Base-by-base conservation (phyloP, 1,140 invertebrate species). In the Araneus ventricosus region DNA sequence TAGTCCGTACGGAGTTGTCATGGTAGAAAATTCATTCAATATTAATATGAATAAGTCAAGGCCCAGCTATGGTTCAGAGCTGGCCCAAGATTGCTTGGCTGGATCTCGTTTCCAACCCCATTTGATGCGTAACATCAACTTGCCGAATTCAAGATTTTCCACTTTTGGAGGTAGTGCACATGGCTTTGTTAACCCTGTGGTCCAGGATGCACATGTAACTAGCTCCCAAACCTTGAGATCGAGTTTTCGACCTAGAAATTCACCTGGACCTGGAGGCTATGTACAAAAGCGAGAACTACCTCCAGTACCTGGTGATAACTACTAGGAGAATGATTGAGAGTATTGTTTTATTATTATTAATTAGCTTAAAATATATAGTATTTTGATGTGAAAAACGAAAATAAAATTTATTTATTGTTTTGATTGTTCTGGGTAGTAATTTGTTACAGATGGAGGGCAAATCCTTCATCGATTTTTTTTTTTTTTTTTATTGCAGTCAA, bases 121-220 rank as follows among this genome's bases (percentile, higher is more conserved):
- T n/a, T 6, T 93, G 63, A 88, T 93, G 91, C 85, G 30, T n/a
- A 93, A 87, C 85, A 93, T 86, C 41, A 34, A 37, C 24, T 27
- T 93, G 22, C 92, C 92, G 20, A 88, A 80, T 82, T 67, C 86
- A 17, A 75, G 87, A 63, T 93, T 93, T 67, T 93, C 92, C 20
- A 93, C 92, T 37, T 93, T 93, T 82, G 92, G 92, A 8, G 92
- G 92, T 0, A 93, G 86, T 82, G 92, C 86, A n/a, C 92, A 89
- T 84, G 92, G 92, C 24, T 93, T 93, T 82, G 75, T 93, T 20
- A 93, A 93, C 37, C 92, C 92, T 37, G 92, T 85, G 20, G 82
- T 93, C 24, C 86, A 86, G 14, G 86, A 93, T 82, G 30, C 59
- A 14, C 34, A 70, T 75, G 17, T 75, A n/a, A 39, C n/a, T 79